Evolutionary conservation across 2,888 invertebrate species (phyloP).

Genomic region (Asteroscopus sphinx): DNA sequence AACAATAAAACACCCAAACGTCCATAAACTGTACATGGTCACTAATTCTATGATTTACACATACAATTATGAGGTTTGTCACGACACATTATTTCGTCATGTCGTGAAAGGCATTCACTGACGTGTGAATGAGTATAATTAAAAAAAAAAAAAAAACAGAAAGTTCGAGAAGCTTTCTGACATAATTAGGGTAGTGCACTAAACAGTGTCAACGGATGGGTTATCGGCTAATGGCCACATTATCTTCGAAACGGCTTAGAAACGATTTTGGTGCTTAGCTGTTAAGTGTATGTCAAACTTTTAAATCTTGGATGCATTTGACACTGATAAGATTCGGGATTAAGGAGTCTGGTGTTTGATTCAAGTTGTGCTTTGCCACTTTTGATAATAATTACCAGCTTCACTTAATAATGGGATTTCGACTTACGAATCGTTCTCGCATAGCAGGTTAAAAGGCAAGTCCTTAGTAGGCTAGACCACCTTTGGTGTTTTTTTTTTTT

Average conservation of each 20-base stretch:
- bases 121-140: slow-evolving; percentile 63
- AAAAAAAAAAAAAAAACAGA: slow-evolving; percentile 54
- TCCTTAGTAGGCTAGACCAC: slow-evolving; percentile 2
- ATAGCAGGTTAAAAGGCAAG: neutral
- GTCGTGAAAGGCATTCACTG: slow-evolving; percentile 42
- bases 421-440: slow-evolving; percentile 3
- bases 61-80: slow-evolving; percentile 44
- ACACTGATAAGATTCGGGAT: slow-evolving; percentile 3
- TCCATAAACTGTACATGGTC: slow-evolving; percentile 22
- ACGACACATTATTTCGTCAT: slow-evolving; percentile 49
- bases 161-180: slow-evolving; percentile 52
- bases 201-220: slow-evolving; percentile 38
- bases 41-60: slow-evolving; percentile 45
- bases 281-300: slow-evolving; percentile 44
- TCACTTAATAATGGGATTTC: slow-evolving; percentile 1
- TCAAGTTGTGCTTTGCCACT: neutral
- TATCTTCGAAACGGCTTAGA: slow-evolving; percentile 52
- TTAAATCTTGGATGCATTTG: slow-evolving; percentile 22
- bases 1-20: slow-evolving; percentile 32
- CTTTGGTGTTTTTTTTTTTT: slow-evolving; percentile 24
- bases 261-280: slow-evolving; percentile 40
- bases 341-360: neutral
- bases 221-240: slow-evolving; percentile 50
- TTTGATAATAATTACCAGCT: neutral
- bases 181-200: slow-evolving; percentile 45